Evolutionary conservation across 2,113 vertebrate genomes (phyloP), one percentile per base, ranked within the genome.

Genomic region (Anthoscopus minutus): DNA sequence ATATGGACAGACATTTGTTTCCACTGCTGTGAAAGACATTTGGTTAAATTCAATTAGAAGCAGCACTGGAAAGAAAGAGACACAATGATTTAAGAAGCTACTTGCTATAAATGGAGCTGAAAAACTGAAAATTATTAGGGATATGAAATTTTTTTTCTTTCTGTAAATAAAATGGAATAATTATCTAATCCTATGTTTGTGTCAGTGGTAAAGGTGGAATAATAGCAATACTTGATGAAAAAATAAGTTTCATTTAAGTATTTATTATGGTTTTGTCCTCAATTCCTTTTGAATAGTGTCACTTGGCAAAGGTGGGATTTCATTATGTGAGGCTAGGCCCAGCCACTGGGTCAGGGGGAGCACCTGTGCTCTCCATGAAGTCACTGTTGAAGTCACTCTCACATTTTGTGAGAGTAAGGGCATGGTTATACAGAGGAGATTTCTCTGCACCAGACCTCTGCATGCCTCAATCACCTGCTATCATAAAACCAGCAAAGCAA

Each of bases 81-180:
- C 23, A 60, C 0, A 0, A 3, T 73, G 23, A 38, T 69, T 83
- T 38, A 70, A 50, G 38, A 71, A 81, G 1, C 1, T 50, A 2
- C 70, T 86, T 90, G 9, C 22, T 51, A 15, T 28, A 84, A 89
- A 48, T 44, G 15, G 71, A 60, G 33, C 25, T 84, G 65, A 58
- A 76, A 72, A 80, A 4, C 17, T 73, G 18, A 62, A 54, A 44
- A 54, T 47, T 80, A 13, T 48, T 80, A 44, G 6, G 14, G 7
- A 60, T 58, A 6, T 42, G 13, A 80, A 64, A 4, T 71, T 56
- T 33, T 77, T 72, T 88, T 69, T 86, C 44, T 64, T 74, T 72
- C 38, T 86, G 20, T 14, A 47, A 25, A 31, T n/a, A 37, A 73
- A 56, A 37, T 12, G 9, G 8, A 62, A 73, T 30, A 60, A 53